Evolutionary conservation across 1,140 invertebrate species (phyloP).

Genomic region (Drosophila busckii): DNA sequence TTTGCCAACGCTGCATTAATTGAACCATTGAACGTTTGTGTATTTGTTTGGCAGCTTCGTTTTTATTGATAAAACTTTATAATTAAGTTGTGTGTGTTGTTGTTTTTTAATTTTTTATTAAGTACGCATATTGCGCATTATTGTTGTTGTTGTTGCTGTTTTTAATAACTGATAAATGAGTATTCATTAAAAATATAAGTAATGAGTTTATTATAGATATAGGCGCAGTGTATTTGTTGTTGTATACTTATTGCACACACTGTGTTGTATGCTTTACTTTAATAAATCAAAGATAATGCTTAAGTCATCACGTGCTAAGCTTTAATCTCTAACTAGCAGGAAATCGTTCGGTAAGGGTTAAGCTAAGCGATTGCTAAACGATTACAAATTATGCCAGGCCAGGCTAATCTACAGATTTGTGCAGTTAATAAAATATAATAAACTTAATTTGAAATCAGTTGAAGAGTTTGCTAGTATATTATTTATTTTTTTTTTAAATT

Average conservation of each 20-base stretch:
- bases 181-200: constrained; percentile 30
- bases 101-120: constrained; percentile 74
- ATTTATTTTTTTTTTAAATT: too few relatives aligned
- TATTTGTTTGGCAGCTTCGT: neutral
- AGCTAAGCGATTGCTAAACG: constrained; percentile 42
- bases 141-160: constrained; percentile 33
- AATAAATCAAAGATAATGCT: too few relatives aligned
- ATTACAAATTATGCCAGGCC: constrained; percentile 55
- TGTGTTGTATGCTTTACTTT: too few relatives aligned
- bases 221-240: neutral
- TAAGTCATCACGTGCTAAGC: too few relatives aligned
- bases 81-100: constrained; percentile 74
- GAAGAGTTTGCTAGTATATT: constrained; percentile 2
- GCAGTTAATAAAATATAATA: constrained; percentile 1
- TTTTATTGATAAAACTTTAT: constrained; percentile 62
- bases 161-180: constrained; percentile 69
- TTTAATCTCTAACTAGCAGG: too few relatives aligned
- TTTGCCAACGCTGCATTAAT: constrained; percentile 57
- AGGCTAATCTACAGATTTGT: constrained; percentile 6
- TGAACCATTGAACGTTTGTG: constrained; percentile 53
- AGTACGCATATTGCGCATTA: constrained; percentile 57
- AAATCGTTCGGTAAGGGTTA: constrained; percentile 30
- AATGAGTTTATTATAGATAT: neutral
- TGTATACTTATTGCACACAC: too few relatives aligned
- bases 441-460: too few relatives aligned